These are phyloP conservation scores for Anastrepha obliqua DNA, from an alignment of 1,140 invertebrate genomes.

Conservation along the genomic window DNA sequence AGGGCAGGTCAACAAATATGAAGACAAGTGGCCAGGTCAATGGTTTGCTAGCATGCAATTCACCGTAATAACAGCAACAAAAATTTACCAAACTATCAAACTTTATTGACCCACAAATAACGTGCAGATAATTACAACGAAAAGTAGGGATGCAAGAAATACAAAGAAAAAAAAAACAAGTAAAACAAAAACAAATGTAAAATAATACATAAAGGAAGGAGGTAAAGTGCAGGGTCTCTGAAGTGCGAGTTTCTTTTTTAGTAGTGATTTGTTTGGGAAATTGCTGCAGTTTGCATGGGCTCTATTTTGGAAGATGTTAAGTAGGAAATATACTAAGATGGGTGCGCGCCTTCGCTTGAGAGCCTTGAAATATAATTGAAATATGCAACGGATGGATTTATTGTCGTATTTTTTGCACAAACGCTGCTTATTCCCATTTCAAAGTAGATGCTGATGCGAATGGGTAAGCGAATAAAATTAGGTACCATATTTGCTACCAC, in stretches of 20 bases:
- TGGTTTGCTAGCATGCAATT: conserved; percentile 16
- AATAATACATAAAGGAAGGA: not conserved
- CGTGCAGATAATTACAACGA: conserved; percentile 72
- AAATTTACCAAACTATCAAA: conserved; percentile 66
- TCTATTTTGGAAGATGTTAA: no score
- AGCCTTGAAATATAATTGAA: no score
- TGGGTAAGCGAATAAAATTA: no score
- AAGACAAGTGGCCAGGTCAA: not conserved
- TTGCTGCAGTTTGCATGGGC: no score
- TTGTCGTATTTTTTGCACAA: no score
- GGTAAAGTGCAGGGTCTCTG: not conserved
- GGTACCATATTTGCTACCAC: no score
- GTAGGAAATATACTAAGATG: no score
- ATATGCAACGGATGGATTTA: no score
- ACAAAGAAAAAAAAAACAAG: not conserved
- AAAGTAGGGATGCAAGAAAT: conserved; percentile 54
- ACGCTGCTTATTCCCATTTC: no score
- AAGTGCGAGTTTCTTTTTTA: not conserved
- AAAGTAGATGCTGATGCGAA: no score
- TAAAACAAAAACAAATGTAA: not conserved
- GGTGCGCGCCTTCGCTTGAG: no score
- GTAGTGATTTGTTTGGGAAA: no score
- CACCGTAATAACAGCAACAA: not conserved
- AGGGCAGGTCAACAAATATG: not conserved
- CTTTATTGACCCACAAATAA: conserved; percentile 73